Conservation (phyloP, 2,797 vertebrate species). For the Aphelocoma californica region DNA sequence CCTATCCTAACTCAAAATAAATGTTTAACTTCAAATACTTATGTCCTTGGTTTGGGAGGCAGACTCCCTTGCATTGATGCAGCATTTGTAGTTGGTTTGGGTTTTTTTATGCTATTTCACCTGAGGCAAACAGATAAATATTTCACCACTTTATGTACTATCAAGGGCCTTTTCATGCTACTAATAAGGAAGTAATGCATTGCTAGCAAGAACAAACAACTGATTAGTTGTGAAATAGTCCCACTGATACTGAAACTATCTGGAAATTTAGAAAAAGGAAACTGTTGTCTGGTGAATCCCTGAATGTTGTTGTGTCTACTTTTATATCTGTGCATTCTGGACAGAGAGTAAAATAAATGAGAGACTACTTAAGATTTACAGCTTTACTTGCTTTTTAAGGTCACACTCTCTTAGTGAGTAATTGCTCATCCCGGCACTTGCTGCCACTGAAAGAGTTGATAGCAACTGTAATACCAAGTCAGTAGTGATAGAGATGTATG, state of each 20-base stretch:
- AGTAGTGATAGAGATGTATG: slow-evolving; percentile 23
- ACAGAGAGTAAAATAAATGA: slow-evolving; percentile 54
- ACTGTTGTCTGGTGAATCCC: neutral
- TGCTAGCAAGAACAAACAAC: slow-evolving; percentile 4
- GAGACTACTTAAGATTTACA: slow-evolving; percentile 59
- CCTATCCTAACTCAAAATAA: neutral
- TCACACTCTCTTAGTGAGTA: slow-evolving; percentile 59
- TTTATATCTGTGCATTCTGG: neutral
- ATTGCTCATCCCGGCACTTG: slow-evolving; percentile 47
- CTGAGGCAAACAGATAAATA: slow-evolving; percentile 1
- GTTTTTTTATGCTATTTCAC: neutral
- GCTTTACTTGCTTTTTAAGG: slow-evolving; percentile 62
- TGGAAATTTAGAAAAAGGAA: neutral
- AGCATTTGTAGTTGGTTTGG: neutral
- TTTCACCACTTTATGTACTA: slow-evolving; percentile 25
- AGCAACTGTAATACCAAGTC: slow-evolving; percentile 34
- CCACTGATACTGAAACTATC: neutral
- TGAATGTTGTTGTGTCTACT: neutral
- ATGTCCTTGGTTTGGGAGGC: neutral
- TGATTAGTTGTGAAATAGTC: neutral
- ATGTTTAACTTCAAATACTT: neutral
- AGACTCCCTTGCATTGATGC: neutral
- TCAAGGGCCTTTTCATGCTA: neutral
- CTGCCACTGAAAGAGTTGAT: slow-evolving; percentile 7
- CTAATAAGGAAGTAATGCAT: neutral